A percentile compares a stretch with the other conserved stretches of the same genome.
These are phyloP conservation scores for Sebastes umbrosus DNA, from an alignment of 2,797 vertebrate species.

Conservation along the genomic window DNA sequence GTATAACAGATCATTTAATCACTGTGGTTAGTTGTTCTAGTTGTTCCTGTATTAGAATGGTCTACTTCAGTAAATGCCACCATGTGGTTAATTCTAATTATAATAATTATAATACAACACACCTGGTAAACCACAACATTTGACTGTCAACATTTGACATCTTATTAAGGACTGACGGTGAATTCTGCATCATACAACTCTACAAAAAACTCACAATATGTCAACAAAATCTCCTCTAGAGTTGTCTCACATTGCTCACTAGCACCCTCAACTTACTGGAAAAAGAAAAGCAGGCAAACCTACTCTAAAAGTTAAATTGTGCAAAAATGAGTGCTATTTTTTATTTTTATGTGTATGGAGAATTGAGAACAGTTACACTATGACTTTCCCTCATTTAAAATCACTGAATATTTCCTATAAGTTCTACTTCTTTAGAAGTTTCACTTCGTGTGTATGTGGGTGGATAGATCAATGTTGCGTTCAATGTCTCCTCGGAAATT, in stretches of 20 bases:
- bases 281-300: not conserved
- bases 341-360: too few species aligned
- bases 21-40: not conserved
- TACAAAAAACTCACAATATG: rapidly evolving
- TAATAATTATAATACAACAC: too few species aligned
- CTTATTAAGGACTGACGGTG: not conserved
- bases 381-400: not conserved
- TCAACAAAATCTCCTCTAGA: not conserved
- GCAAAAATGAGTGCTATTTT: too few species aligned
- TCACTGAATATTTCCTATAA: rapidly evolving
- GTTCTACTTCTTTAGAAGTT: conserved; percentile 7
- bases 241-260: not conserved
- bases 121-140: too few species aligned
- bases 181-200: not conserved
- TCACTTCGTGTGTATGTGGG: conserved; percentile 1
- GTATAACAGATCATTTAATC: too few species aligned
- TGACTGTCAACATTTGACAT: not conserved
- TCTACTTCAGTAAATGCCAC: too few species aligned
- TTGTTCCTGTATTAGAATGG: not conserved
- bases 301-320: not conserved
- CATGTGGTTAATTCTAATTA: not conserved
- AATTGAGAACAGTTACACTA: rapidly evolving
- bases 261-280: not conserved
- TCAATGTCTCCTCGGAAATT: not conserved
- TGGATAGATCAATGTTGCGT: conserved; percentile 3